Base-by-base conservation (phyloP, 1,140 invertebrate genomes). In the Drosophila athabasca region DNA sequence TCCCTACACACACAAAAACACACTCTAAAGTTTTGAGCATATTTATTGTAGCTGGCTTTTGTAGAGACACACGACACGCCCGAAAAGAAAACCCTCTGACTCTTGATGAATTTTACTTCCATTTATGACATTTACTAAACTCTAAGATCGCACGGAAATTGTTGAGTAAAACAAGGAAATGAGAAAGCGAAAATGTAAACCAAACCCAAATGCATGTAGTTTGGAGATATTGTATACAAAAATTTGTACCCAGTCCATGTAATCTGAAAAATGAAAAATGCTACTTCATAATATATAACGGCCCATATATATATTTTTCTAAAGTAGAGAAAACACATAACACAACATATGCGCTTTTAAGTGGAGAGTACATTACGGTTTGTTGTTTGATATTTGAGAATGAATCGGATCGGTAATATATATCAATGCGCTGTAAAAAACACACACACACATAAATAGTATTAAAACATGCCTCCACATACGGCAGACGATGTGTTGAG, bases 351-450 rank as follows among this genome's bases (percentile, higher is more conserved):
- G 79, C 79, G 74, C 79, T 78, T 75, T 88, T 72, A 68, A 64
- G 51, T 22, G 45, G 24, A 13, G 3, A 39, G 35, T 39, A 13
- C 3, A 65, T n/a, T 67, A 50, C 26, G 31, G 65, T 74, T 77
- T 75, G 74, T 73, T 85, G 80, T 75, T 78, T 67, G 41, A 62
- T 41, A 64, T 51, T 70, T 67, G 46, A 70, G 24, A 66, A 60
- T 45, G 51, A 74, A 57, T 50, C 53, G 46, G 71, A 57, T 50
- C 53, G 46, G 71, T 68, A 58, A 81, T 80, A 79, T 87, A 79
- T 87, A 87, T 87, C 83, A 88, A 88, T 83, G 78, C 79, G 83
- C 83, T 88, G 83, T 83, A 83, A 76, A 87, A 83, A 87, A 79
- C 52, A 76, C 62, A 79, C 52, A 76, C 62, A 79, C 83, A 88